phyloP scores from a whole-genome alignment of 2,888 invertebrate species.

The Polymixis flavicincta region DNA sequence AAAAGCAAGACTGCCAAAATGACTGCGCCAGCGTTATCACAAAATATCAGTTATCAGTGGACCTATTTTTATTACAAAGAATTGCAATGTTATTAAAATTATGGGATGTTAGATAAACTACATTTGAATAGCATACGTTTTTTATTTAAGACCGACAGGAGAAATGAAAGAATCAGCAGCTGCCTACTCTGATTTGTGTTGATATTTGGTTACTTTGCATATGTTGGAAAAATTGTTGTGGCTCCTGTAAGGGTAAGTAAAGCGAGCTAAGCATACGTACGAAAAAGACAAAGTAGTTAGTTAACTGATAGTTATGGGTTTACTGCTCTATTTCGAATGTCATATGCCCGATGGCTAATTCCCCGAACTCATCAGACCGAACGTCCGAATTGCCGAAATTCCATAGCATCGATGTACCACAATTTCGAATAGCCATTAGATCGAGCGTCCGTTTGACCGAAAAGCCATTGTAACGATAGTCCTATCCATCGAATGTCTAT shows the following conservation, averaged over 20 bases:
- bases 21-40: conserved; percentile 30
- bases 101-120: conserved; percentile 6
- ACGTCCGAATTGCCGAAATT: too few species aligned
- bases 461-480: too few species aligned
- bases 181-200: neutral
- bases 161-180: conserved; percentile 26
- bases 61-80: neutral
- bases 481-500: too few species aligned
- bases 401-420: too few species aligned
- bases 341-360: too few species aligned
- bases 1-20: conserved; percentile 40
- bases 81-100: conserved; percentile 36
- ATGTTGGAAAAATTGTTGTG: neutral
- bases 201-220: neutral
- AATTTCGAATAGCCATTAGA: too few species aligned
- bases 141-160: neutral
- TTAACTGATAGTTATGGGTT: neutral
- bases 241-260: conserved; percentile 11
- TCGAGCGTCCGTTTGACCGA: too few species aligned
- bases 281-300: neutral
- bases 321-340: too few species aligned
- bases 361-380: too few species aligned
- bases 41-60: conserved; percentile 4
- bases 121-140: neutral
- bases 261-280: neutral